Evolutionary conservation across 2,888 invertebrate genomes (phyloP).

Genomic region (Caenorhabditis sp.): DNA sequence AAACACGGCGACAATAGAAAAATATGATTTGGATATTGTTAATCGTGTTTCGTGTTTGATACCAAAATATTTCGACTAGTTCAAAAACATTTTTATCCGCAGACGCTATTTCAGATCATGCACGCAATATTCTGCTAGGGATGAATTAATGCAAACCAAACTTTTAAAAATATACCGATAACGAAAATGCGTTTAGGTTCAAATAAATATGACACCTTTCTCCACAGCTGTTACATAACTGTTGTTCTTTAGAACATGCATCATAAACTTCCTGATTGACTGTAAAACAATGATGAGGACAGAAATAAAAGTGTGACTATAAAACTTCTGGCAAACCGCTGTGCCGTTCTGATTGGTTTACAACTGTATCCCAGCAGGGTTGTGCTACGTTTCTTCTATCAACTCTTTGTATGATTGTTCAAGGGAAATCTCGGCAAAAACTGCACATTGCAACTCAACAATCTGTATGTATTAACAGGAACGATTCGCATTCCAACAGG

Average conservation of each 20-base stretch:
- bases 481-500: slow-evolving; percentile 3
- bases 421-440: not conserved
- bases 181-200: no score
- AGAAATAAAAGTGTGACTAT: not conserved
- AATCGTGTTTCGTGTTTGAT: no score
- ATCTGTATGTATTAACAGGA: not conserved
- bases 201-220: no score
- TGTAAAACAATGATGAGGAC: slow-evolving; percentile 17
- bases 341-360: not conserved
- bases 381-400: not conserved
- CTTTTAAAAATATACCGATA: no score
- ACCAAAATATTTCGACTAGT: no score
- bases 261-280: slow-evolving; percentile 27
- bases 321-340: slow-evolving; percentile 29
- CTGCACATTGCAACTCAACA: not conserved
- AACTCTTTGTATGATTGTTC: no score
- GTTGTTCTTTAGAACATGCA: slow-evolving; percentile 12
- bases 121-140: no score
- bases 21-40: no score
- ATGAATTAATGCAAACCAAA: no score
- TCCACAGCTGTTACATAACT: slow-evolving; percentile 14
- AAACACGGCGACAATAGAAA: no score
- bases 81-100: no score
- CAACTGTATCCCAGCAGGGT: not conserved
- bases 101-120: no score